Evolutionary conservation across 2,113 vertebrate species (phyloP).

Genomic region (Syngnathus scovelli): DNA sequence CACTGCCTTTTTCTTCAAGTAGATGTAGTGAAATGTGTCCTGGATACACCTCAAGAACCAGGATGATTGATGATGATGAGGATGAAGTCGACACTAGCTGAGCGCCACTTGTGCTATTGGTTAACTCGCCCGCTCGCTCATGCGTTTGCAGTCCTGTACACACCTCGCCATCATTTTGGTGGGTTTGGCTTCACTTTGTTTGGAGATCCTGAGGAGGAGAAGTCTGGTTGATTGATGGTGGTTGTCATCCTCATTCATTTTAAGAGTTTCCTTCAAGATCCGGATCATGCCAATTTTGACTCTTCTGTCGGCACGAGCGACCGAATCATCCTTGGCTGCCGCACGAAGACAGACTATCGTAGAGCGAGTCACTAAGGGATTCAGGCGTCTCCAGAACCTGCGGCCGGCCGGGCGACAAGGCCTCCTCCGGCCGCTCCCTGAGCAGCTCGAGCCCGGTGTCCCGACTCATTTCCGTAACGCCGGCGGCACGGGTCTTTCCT

Average conservation of each 20-base stretch:
- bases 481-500: conserved; percentile 75
- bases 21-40: conserved; percentile 25
- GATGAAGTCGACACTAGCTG: conserved; percentile 6
- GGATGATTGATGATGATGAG: conserved; percentile 7
- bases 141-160: conserved; percentile 32
- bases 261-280: neutral
- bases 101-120: conserved; percentile 44
- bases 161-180: conserved; percentile 30
- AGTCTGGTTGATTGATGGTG: no score
- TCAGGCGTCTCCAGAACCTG: conserved; percentile 85
- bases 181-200: conserved; percentile 50
- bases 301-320: no score
- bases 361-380: no score
- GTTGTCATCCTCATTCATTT: no score
- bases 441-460: conserved; percentile 78
- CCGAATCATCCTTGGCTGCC: conserved; percentile 86
- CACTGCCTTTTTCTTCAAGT: conserved; percentile 16
- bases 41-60: conserved; percentile 18
- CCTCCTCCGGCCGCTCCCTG: conserved; percentile 75
- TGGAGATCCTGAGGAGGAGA: conserved; percentile 62
- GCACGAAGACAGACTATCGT: conserved; percentile 92
- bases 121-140: conserved; percentile 48
- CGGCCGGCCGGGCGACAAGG: conserved; percentile 77
- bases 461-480: conserved; percentile 81
- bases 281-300: neutral